Conservation (phyloP, 2,113 vertebrate species). For the Suricata suricatta region DNA sequence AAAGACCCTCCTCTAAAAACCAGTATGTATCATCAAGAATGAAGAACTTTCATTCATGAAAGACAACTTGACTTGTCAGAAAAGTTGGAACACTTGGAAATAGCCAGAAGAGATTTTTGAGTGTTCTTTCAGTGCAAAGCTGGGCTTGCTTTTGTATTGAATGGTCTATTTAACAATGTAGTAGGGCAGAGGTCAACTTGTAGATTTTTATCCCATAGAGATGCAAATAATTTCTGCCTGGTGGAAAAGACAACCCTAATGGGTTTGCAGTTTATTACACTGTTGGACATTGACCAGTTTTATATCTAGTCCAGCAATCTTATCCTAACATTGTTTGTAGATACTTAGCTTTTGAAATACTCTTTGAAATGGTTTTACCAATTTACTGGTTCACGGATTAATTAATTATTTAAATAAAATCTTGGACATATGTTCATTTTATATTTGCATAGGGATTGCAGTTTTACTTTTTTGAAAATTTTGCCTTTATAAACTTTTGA, state of each 20-base stretch:
- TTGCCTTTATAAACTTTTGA: constrained; percentile 9
- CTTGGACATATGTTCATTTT: background rate
- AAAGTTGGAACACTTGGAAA: background rate
- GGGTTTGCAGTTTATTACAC: constrained; percentile 1
- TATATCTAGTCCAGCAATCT: background rate
- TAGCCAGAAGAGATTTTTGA: background rate
- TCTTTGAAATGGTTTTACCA: background rate
- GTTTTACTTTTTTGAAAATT: background rate
- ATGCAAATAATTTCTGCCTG: background rate
- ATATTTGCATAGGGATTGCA: background rate
- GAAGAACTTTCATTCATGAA: background rate
- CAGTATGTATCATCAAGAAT: background rate
- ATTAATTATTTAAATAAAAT: constrained; percentile 39
- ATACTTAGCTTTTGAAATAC: constrained; percentile 10
- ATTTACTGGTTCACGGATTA: background rate
- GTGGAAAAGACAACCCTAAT: background rate
- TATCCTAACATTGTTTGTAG: background rate
- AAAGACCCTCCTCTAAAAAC: background rate
- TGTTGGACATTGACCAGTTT: constrained; percentile 13
- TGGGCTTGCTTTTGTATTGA: background rate
- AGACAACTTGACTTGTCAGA: background rate
- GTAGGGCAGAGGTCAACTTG: background rate
- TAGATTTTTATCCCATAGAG: background rate
- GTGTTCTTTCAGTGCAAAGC: background rate
- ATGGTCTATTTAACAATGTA: background rate